These are phyloP conservation scores for Pseudorhombus dupliciocellatus DNA, from an alignment of 2,113 vertebrate genomes.

Conservation along the genomic window DNA sequence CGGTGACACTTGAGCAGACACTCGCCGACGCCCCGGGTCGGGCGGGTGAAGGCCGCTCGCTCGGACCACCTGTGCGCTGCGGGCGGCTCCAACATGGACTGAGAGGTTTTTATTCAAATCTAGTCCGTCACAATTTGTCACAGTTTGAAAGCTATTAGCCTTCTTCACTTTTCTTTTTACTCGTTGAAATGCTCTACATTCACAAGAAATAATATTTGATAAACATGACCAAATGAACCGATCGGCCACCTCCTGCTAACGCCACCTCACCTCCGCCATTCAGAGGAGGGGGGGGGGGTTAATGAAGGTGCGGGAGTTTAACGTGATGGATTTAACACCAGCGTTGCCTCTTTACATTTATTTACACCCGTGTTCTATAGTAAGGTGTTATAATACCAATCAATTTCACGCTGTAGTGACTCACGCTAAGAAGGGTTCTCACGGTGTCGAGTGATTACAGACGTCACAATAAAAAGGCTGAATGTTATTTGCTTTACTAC, in stretches of 20 bases:
- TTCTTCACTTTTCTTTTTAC: no score
- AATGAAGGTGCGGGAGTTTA: background rate
- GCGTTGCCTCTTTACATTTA: background rate
- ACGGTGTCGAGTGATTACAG: no score
- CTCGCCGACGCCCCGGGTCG: slow-evolving; percentile 47
- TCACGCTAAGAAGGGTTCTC: no score
- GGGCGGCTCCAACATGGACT: background rate
- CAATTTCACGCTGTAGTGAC: background rate
- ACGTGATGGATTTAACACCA: background rate
- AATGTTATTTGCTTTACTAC: background rate
- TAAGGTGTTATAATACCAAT: background rate
- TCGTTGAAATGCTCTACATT: no score
- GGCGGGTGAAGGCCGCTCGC: slow-evolving; percentile 48
- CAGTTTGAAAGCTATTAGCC: background rate
- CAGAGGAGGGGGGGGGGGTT: no score
- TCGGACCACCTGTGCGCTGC: slow-evolving; percentile 44
- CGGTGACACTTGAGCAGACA: slow-evolving; percentile 63
- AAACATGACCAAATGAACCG: no score
- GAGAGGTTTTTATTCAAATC: no score
- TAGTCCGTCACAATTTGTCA: no score
- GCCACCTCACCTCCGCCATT: background rate
- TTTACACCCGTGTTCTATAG: background rate
- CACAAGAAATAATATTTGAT: no score
- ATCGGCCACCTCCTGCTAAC: no score
- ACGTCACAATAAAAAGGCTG: background rate